Percentiles rank a stretch among this genome's conserved stretches.
These are phyloP conservation scores for Pachyrhynchus sulphureomaculatus DNA, from an alignment of 1,140 invertebrate genomes.

Conservation along the genomic window DNA sequence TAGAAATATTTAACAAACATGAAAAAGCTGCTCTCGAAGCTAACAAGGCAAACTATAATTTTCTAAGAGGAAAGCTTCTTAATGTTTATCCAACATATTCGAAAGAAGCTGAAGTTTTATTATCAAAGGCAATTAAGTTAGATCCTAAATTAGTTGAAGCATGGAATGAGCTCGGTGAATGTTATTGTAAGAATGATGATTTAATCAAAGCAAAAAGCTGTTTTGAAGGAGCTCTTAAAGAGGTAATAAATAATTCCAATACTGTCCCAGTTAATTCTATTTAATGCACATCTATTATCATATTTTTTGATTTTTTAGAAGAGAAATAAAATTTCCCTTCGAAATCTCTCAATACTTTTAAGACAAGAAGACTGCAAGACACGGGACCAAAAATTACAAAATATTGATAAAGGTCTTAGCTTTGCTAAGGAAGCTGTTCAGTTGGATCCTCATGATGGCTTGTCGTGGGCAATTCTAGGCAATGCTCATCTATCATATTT, in stretches of 20 bases:
- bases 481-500: slow-evolving; percentile 84
- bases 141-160: slow-evolving; percentile 79
- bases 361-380: slow-evolving; percentile 63
- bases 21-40: slow-evolving; percentile 56
- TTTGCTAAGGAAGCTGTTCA: slow-evolving; percentile 83
- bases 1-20: slow-evolving; percentile 65
- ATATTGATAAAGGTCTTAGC: slow-evolving; percentile 72
- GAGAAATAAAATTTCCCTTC: slow-evolving; percentile 75
- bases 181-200: slow-evolving; percentile 86
- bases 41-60: slow-evolving; percentile 68
- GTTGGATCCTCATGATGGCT: slow-evolving; percentile 78
- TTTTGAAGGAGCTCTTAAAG: slow-evolving; percentile 77
- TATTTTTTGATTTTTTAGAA: slow-evolving; percentile 56
- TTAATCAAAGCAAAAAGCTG: slow-evolving; percentile 80
- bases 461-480: slow-evolving; percentile 82
- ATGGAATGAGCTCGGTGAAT: slow-evolving; percentile 89
- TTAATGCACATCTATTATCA: too few species aligned
- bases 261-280: neutral
- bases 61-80: slow-evolving; percentile 73
- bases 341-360: slow-evolving; percentile 82
- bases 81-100: slow-evolving; percentile 73
- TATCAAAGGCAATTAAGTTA: slow-evolving; percentile 83
- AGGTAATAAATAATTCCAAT: slow-evolving; percentile 59
- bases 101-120: slow-evolving; percentile 67
- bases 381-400: slow-evolving; percentile 61